Evolutionary conservation across 2,113 vertebrate species (phyloP).

Genomic region (Syngnathus floridae): DNA sequence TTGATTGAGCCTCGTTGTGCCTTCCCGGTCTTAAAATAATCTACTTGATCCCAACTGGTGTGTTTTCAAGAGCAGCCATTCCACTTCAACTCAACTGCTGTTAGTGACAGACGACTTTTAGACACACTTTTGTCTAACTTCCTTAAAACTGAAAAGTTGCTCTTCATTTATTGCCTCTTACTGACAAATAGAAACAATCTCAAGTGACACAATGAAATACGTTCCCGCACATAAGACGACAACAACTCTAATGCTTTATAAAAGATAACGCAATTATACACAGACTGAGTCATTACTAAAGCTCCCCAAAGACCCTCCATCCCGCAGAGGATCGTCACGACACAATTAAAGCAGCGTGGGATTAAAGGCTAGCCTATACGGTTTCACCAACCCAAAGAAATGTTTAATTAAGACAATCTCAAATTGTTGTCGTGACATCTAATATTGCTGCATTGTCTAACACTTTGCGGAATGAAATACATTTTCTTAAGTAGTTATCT

Average conservation of each 20-base stretch:
- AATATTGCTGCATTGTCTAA: constrained; percentile 23
- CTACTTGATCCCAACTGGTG: background rate
- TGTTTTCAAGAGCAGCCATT: constrained; percentile 1
- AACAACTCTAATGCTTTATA: constrained; percentile 28
- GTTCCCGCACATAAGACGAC: constrained; percentile 28
- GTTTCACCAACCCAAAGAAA: constrained; percentile 10
- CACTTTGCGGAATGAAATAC: constrained; percentile 26
- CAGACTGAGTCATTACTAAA: constrained; percentile 42
- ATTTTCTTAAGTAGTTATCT: constrained; percentile 10
- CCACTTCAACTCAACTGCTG: background rate
- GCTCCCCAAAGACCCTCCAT: constrained; percentile 37
- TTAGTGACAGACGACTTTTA: background rate
- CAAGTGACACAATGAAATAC: constrained; percentile 11
- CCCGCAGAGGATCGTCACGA: constrained; percentile 45
- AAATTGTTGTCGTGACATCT: constrained; percentile 29
- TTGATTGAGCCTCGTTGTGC: background rate
- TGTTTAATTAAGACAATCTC: constrained; percentile 30
- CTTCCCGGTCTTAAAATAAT: constrained; percentile 2
- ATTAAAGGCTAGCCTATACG: constrained; percentile 42
- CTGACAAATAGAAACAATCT: background rate
- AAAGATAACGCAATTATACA: constrained; percentile 52
- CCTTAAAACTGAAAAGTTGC: background rate
- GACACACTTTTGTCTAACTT: background rate
- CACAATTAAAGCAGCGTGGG: constrained; percentile 45
- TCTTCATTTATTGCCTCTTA: background rate